Evolutionary conservation across 64 coral and sea anemone genomes (phyloP).

Genomic region (Pachyseris speciosa): DNA sequence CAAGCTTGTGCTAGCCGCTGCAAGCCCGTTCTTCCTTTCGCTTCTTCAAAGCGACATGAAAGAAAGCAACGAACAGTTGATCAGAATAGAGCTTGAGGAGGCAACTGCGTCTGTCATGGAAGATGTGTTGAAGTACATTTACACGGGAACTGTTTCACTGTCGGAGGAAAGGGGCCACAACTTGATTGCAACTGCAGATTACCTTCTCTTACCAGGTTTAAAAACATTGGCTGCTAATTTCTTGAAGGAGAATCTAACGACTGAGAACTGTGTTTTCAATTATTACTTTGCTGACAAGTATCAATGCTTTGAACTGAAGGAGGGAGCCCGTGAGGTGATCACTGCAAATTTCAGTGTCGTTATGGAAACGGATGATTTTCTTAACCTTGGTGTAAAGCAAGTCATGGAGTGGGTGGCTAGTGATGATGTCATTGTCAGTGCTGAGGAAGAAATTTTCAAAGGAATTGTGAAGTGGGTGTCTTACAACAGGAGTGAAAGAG

Average conservation of each 20-base stretch:
- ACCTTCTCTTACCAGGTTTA: not conserved
- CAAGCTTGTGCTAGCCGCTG: not conserved
- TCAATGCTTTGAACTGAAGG: not conserved
- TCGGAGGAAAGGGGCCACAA: not conserved
- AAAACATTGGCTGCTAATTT: not conserved
- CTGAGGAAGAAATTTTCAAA: slow-evolving; percentile 9
- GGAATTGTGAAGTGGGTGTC: slow-evolving; percentile 22
- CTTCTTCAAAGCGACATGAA: not conserved
- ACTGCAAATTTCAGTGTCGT: not conserved
- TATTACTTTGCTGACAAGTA: slow-evolving; percentile 14
- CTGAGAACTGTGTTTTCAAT: not conserved
- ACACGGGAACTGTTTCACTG: not conserved
- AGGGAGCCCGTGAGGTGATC: not conserved
- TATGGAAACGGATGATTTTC: slow-evolving; percentile 9
- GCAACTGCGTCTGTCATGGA: not conserved
- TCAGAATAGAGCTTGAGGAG: slow-evolving; percentile 4
- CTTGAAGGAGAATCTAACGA: not conserved
- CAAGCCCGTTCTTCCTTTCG: slow-evolving; percentile 1
- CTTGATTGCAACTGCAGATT: slow-evolving; percentile 3
- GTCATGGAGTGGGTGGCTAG: not conserved
- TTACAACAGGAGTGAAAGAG: not conserved
- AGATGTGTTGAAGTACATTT: not conserved
- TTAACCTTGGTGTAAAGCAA: not conserved
- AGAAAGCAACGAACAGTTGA: not conserved
- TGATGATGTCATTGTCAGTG: not conserved